phyloP scores from a whole-genome alignment of 1,140 invertebrate genomes.

The Mya arenaria region DNA sequence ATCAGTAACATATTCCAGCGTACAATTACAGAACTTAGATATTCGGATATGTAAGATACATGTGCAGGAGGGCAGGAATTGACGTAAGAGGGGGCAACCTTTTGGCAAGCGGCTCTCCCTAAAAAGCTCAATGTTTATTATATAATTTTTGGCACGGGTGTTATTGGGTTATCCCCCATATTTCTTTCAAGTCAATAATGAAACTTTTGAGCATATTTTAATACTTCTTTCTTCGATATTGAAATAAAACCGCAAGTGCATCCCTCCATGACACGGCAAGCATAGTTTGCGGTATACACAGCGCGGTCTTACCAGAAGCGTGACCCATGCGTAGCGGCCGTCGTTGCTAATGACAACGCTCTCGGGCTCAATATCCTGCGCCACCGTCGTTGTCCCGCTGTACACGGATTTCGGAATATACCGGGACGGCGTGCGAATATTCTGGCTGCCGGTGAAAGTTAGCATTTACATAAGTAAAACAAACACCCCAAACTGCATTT shows the following conservation, averaged over 20 bases:
- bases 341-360: constrained; percentile 29
- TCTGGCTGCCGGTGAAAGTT: constrained; percentile 1
- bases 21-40: too few species aligned
- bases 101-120: too few species aligned
- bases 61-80: too few species aligned
- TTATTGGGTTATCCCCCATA: too few species aligned
- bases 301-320: constrained; percentile 33
- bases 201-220: not conserved
- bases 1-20: too few species aligned
- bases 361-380: constrained; percentile 51
- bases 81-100: too few species aligned
- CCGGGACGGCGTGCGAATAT: constrained; percentile 18
- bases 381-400: not conserved
- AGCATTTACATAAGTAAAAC: too few species aligned
- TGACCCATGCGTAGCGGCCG: constrained; percentile 35
- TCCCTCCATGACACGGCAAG: not conserved
- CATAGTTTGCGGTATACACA: not conserved
- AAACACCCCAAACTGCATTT: too few species aligned
- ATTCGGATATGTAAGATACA: too few species aligned
- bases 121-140: too few species aligned
- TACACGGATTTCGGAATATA: constrained; percentile 10
- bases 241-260: not conserved
- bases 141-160: too few species aligned
- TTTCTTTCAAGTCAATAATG: not conserved
- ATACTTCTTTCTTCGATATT: too few species aligned